phyloP scores from a whole-genome alignment of 2,113 vertebrate genomes.

The Carassius gibelio region DNA sequence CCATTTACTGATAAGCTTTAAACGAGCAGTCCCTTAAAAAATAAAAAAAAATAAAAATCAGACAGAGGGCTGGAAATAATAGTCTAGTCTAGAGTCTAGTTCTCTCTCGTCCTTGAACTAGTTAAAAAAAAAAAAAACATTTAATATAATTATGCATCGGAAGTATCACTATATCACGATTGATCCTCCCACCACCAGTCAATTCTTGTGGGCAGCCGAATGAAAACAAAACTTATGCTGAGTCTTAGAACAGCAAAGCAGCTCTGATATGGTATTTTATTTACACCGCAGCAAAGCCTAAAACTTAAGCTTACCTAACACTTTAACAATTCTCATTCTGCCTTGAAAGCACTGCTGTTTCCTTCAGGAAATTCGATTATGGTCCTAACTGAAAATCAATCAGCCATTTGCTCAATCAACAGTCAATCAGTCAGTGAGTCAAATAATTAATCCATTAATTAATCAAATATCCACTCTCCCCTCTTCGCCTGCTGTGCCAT shows the following conservation, averaged over 20 bases:
- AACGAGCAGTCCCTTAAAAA: too few relatives aligned
- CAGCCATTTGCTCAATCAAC: neutral
- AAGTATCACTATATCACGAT: neutral
- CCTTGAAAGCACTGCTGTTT: neutral
- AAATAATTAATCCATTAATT: neutral
- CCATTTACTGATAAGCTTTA: too few relatives aligned
- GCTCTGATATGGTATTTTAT: conserved; percentile 9
- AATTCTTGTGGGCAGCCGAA: neutral
- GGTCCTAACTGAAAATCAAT: conserved; percentile 3
- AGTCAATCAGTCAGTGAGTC: neutral
- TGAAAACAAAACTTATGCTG: conserved; percentile 2
- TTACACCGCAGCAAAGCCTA: neutral
- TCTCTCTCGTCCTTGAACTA: too few relatives aligned
- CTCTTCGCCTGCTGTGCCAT: neutral
- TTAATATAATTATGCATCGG: neutral
- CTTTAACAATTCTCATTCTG: neutral
- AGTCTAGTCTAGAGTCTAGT: too few relatives aligned
- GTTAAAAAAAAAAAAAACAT: neutral
- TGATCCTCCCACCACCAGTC: neutral
- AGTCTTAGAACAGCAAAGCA: neutral
- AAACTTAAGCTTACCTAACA: neutral
- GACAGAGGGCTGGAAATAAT: too few relatives aligned
- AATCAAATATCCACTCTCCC: neutral
- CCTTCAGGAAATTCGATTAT: neutral
- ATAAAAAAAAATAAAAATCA: too few relatives aligned